Conservation (phyloP, 2,113 vertebrate species). For the Hippocampus zosterae region DNA sequence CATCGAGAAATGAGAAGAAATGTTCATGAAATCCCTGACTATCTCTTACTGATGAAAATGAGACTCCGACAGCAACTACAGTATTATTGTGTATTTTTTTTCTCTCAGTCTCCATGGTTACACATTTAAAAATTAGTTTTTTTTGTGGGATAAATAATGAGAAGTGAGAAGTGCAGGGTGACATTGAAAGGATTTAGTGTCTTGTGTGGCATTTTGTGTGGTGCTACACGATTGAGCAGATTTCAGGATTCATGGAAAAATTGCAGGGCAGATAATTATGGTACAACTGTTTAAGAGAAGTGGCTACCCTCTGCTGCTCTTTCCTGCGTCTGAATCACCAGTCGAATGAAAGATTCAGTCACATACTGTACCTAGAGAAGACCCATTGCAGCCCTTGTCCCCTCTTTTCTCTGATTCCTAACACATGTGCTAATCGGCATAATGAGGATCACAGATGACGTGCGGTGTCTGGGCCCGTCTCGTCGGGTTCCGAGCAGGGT, state of each 20-base stretch:
- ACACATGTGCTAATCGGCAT: conserved; percentile 37
- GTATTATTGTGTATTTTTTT: no score
- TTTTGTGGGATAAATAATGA: neutral
- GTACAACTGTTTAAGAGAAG: conserved; percentile 26
- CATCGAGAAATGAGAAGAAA: no score
- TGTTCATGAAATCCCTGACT: neutral
- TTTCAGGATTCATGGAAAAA: conserved; percentile 5
- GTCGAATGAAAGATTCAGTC: neutral
- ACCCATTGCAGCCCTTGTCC: conserved; percentile 4
- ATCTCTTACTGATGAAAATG: neutral
- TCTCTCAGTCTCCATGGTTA: neutral
- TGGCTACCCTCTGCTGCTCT: conserved; percentile 25
- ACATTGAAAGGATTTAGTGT: neutral
- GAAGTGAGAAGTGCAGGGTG: neutral
- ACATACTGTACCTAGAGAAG: neutral
- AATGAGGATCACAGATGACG: conserved; percentile 50
- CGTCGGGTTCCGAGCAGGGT: conserved; percentile 25
- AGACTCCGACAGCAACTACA: neutral
- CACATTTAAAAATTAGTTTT: neutral
- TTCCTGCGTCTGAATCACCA: conserved; percentile 27
- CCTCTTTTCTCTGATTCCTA: conserved; percentile 8
- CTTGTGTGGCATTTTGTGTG: conserved; percentile 4
- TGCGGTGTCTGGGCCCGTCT: conserved; percentile 45
- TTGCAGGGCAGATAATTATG: conserved; percentile 7
- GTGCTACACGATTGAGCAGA: conserved; percentile 6